Evolutionary conservation across 2,113 vertebrate species (phyloP).

Genomic region (Struthio camelus): DNA sequence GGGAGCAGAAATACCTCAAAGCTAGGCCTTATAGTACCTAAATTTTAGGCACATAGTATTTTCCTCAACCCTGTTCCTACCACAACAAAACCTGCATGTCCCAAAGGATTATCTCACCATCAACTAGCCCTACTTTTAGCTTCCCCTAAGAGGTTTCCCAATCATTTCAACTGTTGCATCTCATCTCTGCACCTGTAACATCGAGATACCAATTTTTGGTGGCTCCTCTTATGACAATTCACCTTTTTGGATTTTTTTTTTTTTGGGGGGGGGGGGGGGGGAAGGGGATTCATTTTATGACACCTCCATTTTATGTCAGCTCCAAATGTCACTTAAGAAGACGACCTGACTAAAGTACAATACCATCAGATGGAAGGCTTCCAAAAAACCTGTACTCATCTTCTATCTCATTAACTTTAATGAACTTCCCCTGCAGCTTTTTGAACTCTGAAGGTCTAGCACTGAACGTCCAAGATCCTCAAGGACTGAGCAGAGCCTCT

Average conservation of each 20-base stretch:
- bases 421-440: not conserved
- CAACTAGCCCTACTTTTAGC: not conserved
- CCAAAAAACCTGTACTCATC: not conserved
- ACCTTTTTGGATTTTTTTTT: not conserved
- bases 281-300: not conserved
- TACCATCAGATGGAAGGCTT: not conserved
- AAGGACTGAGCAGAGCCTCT: not conserved
- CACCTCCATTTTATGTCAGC: not conserved
- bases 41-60: not conserved
- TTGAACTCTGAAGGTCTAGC: not conserved
- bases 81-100: not conserved
- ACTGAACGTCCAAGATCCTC: not conserved
- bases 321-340: not conserved
- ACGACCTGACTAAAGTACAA: not conserved
- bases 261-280: rapidly evolving
- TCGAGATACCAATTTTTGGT: not conserved
- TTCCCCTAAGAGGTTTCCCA: not conserved
- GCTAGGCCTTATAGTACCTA: not conserved
- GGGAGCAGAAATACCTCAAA: not conserved
- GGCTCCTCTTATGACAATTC: not conserved
- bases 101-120: not conserved
- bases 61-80: not conserved
- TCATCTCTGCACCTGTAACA: not conserved
- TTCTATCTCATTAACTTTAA: not conserved
- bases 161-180: not conserved